Percentiles rank a stretch among this genome's conserved stretches.
These are phyloP conservation scores for Adelosebastes latens DNA, from an alignment of 2,797 vertebrate genomes.

Conservation along the genomic window DNA sequence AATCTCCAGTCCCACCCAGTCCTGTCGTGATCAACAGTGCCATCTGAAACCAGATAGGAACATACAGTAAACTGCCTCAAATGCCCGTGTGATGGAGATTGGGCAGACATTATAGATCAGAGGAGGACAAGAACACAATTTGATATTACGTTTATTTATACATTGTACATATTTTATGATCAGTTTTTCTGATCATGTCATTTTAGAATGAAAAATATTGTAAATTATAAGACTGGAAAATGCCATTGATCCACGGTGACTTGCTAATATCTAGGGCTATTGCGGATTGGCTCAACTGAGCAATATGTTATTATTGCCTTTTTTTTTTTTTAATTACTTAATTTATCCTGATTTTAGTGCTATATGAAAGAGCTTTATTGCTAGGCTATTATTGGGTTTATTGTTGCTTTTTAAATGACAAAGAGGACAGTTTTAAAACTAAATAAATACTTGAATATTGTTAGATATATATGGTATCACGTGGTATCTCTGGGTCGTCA, in stretches of 20 bases:
- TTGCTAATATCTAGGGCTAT: background rate
- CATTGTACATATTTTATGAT: background rate
- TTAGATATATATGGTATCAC: no score
- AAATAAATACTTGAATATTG: no score
- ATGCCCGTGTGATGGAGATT: background rate
- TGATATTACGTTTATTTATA: background rate
- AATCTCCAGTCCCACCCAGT: conserved; percentile 5
- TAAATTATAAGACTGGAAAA: background rate
- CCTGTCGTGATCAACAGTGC: background rate
- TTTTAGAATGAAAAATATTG: background rate
- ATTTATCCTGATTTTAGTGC: no score
- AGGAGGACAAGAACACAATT: background rate
- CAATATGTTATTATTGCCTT: no score
- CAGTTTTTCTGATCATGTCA: background rate
- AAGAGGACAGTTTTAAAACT: no score
- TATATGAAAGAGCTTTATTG: no score
- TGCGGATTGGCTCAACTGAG: no score
- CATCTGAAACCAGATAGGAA: conserved; percentile 10
- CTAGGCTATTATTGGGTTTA: no score
- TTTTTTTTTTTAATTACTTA: no score
- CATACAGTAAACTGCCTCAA: background rate
- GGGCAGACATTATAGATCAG: background rate
- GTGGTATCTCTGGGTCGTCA: no score
- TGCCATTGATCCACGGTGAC: background rate
- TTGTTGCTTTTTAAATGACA: no score